A percentile compares a stretch with the other conserved stretches of the same genome.
Conservation (phyloP, 2,113 vertebrate genomes). For the Platycercus adscitus region DNA sequence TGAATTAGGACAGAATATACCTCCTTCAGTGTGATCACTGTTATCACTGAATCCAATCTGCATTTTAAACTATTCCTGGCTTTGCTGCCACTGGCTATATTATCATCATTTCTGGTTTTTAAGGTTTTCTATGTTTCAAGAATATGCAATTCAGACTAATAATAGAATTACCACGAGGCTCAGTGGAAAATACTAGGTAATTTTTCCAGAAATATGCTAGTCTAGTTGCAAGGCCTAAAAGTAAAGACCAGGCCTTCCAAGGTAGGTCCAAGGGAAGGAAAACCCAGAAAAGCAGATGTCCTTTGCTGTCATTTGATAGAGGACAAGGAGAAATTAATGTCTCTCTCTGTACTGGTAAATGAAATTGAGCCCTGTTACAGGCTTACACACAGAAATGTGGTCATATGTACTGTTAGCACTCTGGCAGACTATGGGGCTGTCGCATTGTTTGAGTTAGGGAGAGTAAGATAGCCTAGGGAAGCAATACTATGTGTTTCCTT, state of each 20-base stretch:
- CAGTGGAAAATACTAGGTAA: neutral
- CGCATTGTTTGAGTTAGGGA: neutral
- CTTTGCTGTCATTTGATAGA: neutral
- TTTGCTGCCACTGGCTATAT: neutral
- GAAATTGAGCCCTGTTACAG: neutral
- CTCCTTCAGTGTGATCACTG: neutral
- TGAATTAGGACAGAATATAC: neutral
- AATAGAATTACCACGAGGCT: neutral
- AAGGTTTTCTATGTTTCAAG: neutral
- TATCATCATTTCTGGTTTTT: neutral
- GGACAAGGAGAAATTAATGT: neutral
- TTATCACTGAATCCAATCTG: neutral
- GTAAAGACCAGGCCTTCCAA: neutral
- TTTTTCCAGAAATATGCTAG: neutral
- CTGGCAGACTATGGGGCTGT: neutral
- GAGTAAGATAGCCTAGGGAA: neutral
- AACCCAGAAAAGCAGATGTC: neutral
- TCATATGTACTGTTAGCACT: neutral
- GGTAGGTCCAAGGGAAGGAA: neutral
- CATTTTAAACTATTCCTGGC: constrained; percentile 4
- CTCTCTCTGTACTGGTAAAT: fast-evolving
- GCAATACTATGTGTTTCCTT: neutral
- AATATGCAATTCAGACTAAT: neutral
- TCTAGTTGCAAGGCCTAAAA: neutral
- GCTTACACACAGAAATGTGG: neutral